Evolutionary conservation across 64 coral and sea anemone species (phyloP).

Genomic region (Montipora sp.): DNA sequence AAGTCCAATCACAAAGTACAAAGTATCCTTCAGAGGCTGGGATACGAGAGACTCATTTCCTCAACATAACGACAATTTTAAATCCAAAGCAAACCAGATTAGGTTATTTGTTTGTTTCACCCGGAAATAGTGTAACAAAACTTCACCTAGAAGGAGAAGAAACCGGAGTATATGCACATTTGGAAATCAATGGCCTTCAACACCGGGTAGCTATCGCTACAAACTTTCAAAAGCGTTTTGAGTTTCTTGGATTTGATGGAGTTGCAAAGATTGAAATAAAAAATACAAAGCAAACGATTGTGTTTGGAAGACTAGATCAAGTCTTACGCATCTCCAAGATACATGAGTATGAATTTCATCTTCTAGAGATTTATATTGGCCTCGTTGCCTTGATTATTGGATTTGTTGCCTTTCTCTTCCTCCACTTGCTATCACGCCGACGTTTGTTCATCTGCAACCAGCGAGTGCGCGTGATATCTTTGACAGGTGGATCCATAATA

Average conservation of each 20-base stretch:
- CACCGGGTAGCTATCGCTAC: not conserved
- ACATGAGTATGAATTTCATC: not conserved
- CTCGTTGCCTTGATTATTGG: not conserved
- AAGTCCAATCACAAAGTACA: not conserved
- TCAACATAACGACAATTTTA: conserved; percentile 51
- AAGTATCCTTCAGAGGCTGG: conserved; percentile 9
- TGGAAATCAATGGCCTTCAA: conserved; percentile 4
- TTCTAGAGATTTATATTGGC: not conserved
- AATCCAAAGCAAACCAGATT: not conserved
- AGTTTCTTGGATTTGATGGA: conserved; percentile 1
- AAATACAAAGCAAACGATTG: not conserved
- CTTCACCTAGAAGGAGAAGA: not conserved
- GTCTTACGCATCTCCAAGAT: not conserved
- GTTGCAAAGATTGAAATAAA: not conserved
- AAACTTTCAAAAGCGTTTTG: not conserved
- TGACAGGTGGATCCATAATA: not conserved
- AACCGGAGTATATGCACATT: not conserved
- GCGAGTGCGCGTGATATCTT: not conserved
- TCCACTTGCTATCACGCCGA: not conserved
- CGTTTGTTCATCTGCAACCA: not conserved
- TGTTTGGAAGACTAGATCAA: not conserved
- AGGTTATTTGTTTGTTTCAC: conserved; percentile 16
- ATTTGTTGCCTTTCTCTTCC: not conserved
- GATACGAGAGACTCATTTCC: conserved; percentile 27
- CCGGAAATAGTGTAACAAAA: not conserved